phyloP scores from a whole-genome alignment of 2,113 vertebrate species.

The Corapipo altera region DNA sequence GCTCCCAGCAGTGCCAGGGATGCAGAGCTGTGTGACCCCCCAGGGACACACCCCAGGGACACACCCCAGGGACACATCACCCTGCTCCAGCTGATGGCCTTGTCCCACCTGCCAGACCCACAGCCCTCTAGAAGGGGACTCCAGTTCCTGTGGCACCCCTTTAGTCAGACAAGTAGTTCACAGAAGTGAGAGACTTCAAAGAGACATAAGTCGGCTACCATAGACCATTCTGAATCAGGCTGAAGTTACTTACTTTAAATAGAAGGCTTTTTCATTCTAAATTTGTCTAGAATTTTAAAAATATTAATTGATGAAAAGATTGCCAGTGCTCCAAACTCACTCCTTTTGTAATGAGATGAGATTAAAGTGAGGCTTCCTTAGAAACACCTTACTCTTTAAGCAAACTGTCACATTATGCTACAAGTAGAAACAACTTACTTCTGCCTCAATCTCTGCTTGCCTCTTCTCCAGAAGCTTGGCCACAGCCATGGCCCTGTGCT shows the following conservation, averaged over 20 bases:
- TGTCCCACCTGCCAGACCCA: background rate
- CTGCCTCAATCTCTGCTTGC: constrained; percentile 75
- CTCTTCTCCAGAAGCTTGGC: constrained; percentile 77
- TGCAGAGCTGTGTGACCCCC: background rate
- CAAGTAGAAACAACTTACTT: constrained; percentile 49
- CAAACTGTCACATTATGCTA: background rate
- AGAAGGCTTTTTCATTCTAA: background rate
- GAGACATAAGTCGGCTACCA: background rate
- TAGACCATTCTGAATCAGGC: fast-evolving
- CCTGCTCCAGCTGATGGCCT: background rate
- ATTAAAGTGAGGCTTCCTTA: background rate
- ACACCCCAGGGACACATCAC: background rate
- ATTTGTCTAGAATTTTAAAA: background rate
- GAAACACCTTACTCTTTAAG: background rate
- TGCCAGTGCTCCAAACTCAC: background rate
- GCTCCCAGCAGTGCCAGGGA: background rate
- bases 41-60: background rate
- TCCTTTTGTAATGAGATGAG: background rate
- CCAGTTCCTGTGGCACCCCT: background rate
- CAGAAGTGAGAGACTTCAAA: background rate
- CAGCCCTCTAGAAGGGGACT: background rate
- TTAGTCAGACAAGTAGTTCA: background rate
- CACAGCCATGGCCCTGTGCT: constrained; percentile 76
- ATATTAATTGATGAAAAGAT: background rate
- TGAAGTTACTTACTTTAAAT: background rate